These are phyloP conservation scores for Drosophila nikananu DNA, from an alignment of 1,140 invertebrate genomes.

Conservation along the genomic window DNA sequence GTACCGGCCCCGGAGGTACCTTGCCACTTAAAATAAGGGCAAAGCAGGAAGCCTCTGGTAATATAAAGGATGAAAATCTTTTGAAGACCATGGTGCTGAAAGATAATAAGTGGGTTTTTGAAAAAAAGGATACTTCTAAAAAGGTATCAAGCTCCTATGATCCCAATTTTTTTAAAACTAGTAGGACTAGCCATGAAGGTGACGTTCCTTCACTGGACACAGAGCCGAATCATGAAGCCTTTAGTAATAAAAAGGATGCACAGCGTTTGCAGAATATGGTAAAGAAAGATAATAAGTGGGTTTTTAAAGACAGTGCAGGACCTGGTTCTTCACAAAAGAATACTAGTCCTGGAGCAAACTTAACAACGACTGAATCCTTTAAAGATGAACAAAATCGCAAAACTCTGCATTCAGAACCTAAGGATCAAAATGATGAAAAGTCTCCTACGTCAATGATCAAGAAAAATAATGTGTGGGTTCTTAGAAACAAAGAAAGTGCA, in stretches of 20 bases:
- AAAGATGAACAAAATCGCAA: no score
- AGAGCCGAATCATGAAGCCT: background rate
- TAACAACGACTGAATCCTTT: background rate
- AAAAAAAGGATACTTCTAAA: background rate
- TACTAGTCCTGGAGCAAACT: background rate
- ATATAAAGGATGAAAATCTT: background rate
- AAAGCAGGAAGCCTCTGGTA: background rate
- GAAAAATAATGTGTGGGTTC: background rate
- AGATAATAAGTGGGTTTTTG: background rate
- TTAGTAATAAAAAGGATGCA: background rate
- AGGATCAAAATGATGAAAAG: background rate
- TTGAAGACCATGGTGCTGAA: background rate
- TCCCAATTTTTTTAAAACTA: no score
- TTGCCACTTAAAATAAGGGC: constrained; percentile 10
- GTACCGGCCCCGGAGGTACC: background rate
- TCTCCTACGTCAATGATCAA: background rate
- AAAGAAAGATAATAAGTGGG: background rate
- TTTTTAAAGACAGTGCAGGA: background rate
- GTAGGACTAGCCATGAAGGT: background rate
- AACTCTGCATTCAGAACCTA: background rate
- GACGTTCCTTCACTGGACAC: background rate
- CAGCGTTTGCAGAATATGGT: background rate
- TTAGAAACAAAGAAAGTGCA: background rate
- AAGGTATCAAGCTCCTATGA: background rate
- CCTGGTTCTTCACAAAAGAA: background rate